A percentile compares a stretch with the other conserved stretches of the same genome.
Evolutionary conservation across 2,888 invertebrate genomes (phyloP).

Genomic region (Lepidochitona cinerea): DNA sequence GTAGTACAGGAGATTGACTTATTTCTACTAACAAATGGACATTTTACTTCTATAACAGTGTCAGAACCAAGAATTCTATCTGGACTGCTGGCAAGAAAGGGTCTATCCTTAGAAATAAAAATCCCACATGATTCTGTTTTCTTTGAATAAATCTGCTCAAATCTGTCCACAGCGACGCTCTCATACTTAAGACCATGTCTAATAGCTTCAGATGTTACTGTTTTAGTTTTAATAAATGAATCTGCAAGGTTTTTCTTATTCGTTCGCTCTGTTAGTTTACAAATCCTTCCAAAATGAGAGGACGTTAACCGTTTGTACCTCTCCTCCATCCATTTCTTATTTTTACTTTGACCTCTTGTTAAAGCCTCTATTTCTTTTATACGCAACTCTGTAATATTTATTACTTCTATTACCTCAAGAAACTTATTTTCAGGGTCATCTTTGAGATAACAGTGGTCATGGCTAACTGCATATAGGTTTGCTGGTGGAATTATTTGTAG

Average conservation of each 20-base stretch:
- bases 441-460: slow-evolving; percentile 33
- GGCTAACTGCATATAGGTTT: slow-evolving; percentile 23
- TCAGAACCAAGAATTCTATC: slow-evolving; percentile 20
- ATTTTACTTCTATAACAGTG: slow-evolving; percentile 20
- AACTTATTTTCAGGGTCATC: slow-evolving; percentile 24
- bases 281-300: slow-evolving; percentile 28
- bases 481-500: slow-evolving; percentile 28
- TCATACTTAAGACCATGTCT: slow-evolving; percentile 25
- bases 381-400: slow-evolving; percentile 16
- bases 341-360: slow-evolving; percentile 25
- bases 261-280: slow-evolving; percentile 19
- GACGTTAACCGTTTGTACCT: slow-evolving; percentile 23
- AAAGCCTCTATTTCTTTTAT: slow-evolving; percentile 14
- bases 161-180: slow-evolving; percentile 17
- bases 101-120: slow-evolving; percentile 9
- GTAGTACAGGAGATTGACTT: slow-evolving; percentile 6
- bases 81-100: slow-evolving; percentile 22
- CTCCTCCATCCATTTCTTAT: slow-evolving; percentile 24
- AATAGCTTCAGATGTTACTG: slow-evolving; percentile 15
- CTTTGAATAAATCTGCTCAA: slow-evolving; percentile 6
- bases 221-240: slow-evolving; percentile 6
- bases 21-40: slow-evolving; percentile 16
- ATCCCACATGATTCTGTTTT: slow-evolving; percentile 22
- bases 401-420: slow-evolving; percentile 15
- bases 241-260: slow-evolving; percentile 17